phyloP scores from a whole-genome alignment of 1,140 invertebrate species.

The Spodoptera frugiperda region DNA sequence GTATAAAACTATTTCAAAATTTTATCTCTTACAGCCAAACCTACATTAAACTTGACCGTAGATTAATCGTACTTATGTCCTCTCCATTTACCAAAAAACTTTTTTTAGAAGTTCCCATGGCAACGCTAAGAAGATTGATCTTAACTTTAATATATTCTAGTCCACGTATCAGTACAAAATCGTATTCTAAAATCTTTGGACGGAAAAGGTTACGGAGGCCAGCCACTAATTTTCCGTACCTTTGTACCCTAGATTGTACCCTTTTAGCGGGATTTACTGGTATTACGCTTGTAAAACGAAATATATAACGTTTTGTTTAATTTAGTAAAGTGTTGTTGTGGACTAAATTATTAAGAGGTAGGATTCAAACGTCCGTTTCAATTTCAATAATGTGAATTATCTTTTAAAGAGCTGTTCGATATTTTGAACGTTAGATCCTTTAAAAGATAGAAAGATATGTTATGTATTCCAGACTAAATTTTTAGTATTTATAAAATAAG shows the following conservation, averaged over 20 bases:
- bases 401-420: no score
- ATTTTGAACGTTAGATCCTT: no score
- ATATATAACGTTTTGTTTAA: slow-evolving; percentile 3
- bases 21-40: no score
- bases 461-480: no score
- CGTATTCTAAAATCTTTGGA: neutral
- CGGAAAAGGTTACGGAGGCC: slow-evolving; percentile 1
- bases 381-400: no score
- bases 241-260: slow-evolving; percentile 26
- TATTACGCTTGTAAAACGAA: neutral
- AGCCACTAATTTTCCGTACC: slow-evolving; percentile 8
- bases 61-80: no score
- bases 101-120: neutral
- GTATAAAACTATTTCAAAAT: no score
- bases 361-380: neutral
- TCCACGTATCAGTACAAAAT: neutral
- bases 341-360: neutral
- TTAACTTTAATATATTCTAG: neutral
- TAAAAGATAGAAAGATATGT: no score
- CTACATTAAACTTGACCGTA: no score
- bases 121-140: neutral
- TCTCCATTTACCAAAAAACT: no score
- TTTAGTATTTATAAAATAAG: no score
- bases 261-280: slow-evolving; percentile 16
- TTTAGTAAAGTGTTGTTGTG: neutral